Percentiles rank a stretch among this genome's conserved stretches.
Evolutionary conservation across 2,797 vertebrate species (phyloP).

Genomic region (Falco biarmicus): DNA sequence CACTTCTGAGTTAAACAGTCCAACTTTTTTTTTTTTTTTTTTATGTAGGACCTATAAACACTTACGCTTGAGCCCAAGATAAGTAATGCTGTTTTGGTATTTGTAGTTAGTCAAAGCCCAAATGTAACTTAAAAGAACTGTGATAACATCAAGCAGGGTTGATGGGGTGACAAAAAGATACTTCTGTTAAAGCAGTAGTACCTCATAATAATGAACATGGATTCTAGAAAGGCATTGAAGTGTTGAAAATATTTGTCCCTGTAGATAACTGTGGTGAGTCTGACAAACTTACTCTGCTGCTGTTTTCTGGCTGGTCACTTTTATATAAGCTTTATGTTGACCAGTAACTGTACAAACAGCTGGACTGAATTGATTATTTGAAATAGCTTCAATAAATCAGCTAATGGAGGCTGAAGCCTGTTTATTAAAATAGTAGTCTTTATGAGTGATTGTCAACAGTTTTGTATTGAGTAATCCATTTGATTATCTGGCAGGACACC

Average conservation of each 20-base stretch:
- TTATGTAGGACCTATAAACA: background rate
- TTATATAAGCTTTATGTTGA: background rate
- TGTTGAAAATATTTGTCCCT: background rate
- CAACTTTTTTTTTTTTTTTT: too few species aligned
- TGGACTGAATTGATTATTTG: background rate
- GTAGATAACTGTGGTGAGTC: background rate
- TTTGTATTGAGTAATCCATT: conserved; percentile 15
- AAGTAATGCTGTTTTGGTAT: background rate
- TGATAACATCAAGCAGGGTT: background rate
- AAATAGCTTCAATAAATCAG: conserved; percentile 8
- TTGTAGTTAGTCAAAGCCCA: background rate
- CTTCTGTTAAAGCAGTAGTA: background rate
- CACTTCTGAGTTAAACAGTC: background rate
- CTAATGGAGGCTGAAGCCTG: background rate
- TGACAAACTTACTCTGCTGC: background rate
- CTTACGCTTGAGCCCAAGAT: background rate
- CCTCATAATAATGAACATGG: background rate
- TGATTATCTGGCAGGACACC: conserved; percentile 17
- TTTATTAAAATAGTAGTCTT: conserved; percentile 24
- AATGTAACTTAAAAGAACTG: background rate
- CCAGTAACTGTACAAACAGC: background rate
- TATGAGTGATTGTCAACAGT: background rate
- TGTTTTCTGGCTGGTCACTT: background rate
- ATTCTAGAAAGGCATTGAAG: background rate
- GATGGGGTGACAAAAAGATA: background rate